Evolutionary conservation across 2,888 invertebrate species (phyloP).

Genomic region (Isoperla grammatica): DNA sequence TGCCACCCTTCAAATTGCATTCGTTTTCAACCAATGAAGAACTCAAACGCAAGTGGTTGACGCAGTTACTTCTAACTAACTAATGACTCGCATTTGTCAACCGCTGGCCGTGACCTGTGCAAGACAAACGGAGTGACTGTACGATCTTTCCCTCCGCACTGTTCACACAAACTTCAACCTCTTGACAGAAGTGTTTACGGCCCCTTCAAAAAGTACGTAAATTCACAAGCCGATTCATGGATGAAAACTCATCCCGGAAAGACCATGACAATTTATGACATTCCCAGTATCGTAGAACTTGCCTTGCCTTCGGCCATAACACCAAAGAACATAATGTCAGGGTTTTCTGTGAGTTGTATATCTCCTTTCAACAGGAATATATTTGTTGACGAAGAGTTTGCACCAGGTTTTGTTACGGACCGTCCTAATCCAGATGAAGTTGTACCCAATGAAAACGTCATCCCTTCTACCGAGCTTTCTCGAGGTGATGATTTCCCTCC

Average conservation of each 20-base stretch:
- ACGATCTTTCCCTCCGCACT: constrained; percentile 41
- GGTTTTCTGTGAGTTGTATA: constrained; percentile 32
- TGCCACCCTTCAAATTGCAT: no score
- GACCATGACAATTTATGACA: constrained; percentile 26
- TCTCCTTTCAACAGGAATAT: constrained; percentile 26
- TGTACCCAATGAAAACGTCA: not conserved
- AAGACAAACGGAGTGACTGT: constrained; percentile 40
- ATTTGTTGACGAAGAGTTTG: not conserved
- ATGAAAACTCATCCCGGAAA: constrained; percentile 27
- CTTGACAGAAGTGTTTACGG: constrained; percentile 41
- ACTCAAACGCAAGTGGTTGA: no score
- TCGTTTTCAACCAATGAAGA: no score
- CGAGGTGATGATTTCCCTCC: no score
- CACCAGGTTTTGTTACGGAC: not conserved
- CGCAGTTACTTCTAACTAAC: no score
- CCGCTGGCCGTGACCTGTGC: constrained; percentile 35
- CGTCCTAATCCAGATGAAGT: not conserved
- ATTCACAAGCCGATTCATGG: constrained; percentile 32
- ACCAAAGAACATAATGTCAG: constrained; percentile 33
- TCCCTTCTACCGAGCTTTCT: no score
- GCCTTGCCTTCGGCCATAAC: not conserved
- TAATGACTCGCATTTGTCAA: constrained; percentile 37
- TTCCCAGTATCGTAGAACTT: constrained; percentile 14
- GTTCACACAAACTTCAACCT: constrained; percentile 42
- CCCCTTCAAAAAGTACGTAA: constrained; percentile 39